Evolutionary conservation across 1,140 invertebrate genomes (phyloP).

Genomic region (Pseudachorutes palmiensis): DNA sequence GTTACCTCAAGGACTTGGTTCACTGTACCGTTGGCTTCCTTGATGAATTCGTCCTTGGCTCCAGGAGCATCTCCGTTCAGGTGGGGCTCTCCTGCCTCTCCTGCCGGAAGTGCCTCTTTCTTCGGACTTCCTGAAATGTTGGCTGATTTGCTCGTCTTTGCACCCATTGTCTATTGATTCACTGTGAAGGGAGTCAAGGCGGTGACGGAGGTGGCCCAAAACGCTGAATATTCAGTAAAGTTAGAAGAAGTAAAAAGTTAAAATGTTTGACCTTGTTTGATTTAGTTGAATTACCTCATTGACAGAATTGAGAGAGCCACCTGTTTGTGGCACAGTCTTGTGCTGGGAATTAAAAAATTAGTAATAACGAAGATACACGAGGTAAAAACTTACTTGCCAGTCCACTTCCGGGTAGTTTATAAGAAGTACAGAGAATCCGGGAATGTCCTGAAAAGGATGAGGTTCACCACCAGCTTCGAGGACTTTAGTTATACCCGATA

Average conservation of each 20-base stretch:
- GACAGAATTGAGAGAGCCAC: neutral
- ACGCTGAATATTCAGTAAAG: no score
- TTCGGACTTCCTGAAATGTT: slow-evolving; percentile 33
- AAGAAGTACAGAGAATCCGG: slow-evolving; percentile 7
- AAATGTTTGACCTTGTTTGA: neutral
- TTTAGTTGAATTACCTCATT: neutral
- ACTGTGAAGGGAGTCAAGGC: neutral
- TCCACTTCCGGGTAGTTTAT: slow-evolving; percentile 18
- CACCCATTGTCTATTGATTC: slow-evolving; percentile 26
- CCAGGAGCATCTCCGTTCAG: slow-evolving; percentile 32
- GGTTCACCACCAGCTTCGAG: slow-evolving; percentile 22
- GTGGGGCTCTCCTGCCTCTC: slow-evolving; percentile 27
- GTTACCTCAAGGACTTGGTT: slow-evolving; percentile 34
- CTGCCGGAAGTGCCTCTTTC: slow-evolving; percentile 27
- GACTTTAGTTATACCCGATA: neutral
- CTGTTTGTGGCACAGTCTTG: slow-evolving; percentile 20
- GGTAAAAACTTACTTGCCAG: no score
- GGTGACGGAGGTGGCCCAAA: neutral
- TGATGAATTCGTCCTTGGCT: slow-evolving; percentile 15
- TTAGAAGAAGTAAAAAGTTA: neutral
- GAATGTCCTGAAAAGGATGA: slow-evolving; percentile 20
- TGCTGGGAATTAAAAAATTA: no score
- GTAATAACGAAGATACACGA: no score
- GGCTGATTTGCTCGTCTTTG: slow-evolving; percentile 36
- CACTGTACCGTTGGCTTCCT: slow-evolving; percentile 19